These are phyloP conservation scores for Drosophila merina DNA, from an alignment of 2,888 invertebrate genomes.

Conservation along the genomic window DNA sequence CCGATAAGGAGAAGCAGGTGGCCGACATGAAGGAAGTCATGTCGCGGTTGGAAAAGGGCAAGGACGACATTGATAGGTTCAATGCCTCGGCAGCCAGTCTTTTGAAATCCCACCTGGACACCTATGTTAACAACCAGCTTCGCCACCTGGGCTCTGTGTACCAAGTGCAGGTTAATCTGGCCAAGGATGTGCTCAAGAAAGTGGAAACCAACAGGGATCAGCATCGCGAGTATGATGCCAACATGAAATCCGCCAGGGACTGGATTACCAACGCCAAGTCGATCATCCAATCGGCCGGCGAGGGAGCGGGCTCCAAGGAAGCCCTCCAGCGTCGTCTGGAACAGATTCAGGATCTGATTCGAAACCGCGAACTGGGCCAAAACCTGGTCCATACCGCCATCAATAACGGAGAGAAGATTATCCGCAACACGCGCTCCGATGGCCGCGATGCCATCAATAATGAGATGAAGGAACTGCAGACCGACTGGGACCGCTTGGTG, in stretches of 20 bases:
- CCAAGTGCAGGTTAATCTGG: conserved; percentile 94
- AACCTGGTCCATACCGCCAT: conserved; percentile 93
- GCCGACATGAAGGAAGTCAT: conserved; percentile 91
- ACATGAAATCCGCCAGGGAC: conserved; percentile 89
- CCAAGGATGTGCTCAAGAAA: conserved; percentile 94
- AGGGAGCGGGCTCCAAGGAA: conserved; percentile 92
- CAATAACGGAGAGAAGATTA: conserved; percentile 95
- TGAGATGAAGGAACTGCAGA: conserved; percentile 94
- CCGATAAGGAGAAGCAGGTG: conserved; percentile 94
- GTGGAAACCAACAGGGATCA: conserved; percentile 94
- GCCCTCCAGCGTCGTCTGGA: conserved; percentile 91
- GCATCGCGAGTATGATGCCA: conserved; percentile 91
- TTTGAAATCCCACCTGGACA: conserved; percentile 92
- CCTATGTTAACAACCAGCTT: conserved; percentile 94
- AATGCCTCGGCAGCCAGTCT: conserved; percentile 91
- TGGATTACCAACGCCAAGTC: conserved; percentile 96
- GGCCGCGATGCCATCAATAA: conserved; percentile 94
- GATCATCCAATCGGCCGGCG: conserved; percentile 91
- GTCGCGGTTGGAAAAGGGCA: conserved; percentile 90
- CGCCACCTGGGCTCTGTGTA: conserved; percentile 94
- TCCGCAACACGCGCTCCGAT: conserved; percentile 94
- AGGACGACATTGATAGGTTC: conserved; percentile 92
- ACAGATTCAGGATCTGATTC: conserved; percentile 91
- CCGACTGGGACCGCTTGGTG: conserved; percentile 95
- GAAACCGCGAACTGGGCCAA: conserved; percentile 93